Evolutionary conservation across 1,140 invertebrate genomes (phyloP), one percentile per base, ranked within the genome.

Genomic region (Cydia splendana): DNA sequence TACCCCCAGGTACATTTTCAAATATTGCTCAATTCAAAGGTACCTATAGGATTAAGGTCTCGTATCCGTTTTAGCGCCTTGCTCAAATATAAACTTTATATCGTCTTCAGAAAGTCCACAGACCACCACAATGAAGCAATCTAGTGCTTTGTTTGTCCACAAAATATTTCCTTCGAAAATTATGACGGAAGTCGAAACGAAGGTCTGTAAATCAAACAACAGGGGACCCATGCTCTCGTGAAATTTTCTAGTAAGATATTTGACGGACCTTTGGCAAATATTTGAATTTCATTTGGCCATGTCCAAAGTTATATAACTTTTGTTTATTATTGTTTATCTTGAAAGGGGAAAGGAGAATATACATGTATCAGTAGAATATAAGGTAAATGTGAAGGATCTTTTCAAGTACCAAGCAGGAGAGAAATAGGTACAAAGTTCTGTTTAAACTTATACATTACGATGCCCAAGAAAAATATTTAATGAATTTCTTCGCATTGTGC

Each of bases 201-300:
- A 38, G 67, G 30, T 38, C 34, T 71, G 67, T 71, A 71, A 71
- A 71, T 71, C 67, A 71, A 71, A 71, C 67, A 71, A 38, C 65
- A 38, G 28, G 67, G 67, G 67, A 42, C 67, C 67, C 20, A 9
- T 42, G n/a, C 34, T 42, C 67, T 71, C 38, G 67, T 15, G 34
- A 45, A 71, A 71, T 71, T 38, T 71, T 71, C 67, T 4, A 69
- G 65, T 38, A 45, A 71, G 67, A 71, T 71, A 71, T 71, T 71
- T 71, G 67, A 71, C 6, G 67, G 34, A 71, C 67, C 67, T 71
- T 71, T n/a, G 67, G 34, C n/a, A 71, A 71, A 71, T 71, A 71
- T 71, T 71, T 71, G 67, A 71, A 71, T 71, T 71, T 71, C 15
- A 38, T 71, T 38, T 12, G 38, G 67, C 67, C 5, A 71, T 71